Evolutionary conservation across 23 tunicate species (phyloP).

Genomic region (Halocynthia roretzi): DNA sequence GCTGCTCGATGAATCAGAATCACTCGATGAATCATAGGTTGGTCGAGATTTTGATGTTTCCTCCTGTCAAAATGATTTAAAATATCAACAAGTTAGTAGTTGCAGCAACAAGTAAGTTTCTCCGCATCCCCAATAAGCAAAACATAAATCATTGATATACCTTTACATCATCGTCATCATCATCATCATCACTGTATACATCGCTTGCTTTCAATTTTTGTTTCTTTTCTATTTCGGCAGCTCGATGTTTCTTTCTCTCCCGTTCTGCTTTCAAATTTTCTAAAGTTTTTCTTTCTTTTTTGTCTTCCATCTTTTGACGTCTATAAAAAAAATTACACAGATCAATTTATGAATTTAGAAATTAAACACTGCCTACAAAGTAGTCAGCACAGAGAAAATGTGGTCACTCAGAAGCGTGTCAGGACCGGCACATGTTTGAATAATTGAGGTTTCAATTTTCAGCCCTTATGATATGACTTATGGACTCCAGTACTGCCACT

Average conservation of each 20-base stretch:
- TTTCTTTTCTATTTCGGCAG: conserved; percentile 70
- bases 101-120: background rate
- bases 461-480: too few relatives aligned
- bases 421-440: too few relatives aligned
- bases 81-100: background rate
- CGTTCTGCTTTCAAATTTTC: conserved; percentile 82
- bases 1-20: conserved; percentile 21
- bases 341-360: too few relatives aligned
- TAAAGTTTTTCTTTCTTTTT: conserved; percentile 57
- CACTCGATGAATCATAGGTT: conserved; percentile 13
- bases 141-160: too few relatives aligned
- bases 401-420: too few relatives aligned
- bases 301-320: conserved; percentile 62
- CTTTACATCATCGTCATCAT: conserved; percentile 62
- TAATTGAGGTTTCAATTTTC: too few relatives aligned
- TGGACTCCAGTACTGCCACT: too few relatives aligned
- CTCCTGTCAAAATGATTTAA: background rate
- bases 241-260: conserved; percentile 74
- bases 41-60: background rate
- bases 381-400: too few relatives aligned
- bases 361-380: too few relatives aligned
- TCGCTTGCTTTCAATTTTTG: conserved; percentile 69
- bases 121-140: too few relatives aligned
- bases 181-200: conserved; percentile 88
- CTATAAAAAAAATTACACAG: too few relatives aligned